phyloP scores from a whole-genome alignment of 2,797 vertebrate species.

The Sorex maritimensis region DNA sequence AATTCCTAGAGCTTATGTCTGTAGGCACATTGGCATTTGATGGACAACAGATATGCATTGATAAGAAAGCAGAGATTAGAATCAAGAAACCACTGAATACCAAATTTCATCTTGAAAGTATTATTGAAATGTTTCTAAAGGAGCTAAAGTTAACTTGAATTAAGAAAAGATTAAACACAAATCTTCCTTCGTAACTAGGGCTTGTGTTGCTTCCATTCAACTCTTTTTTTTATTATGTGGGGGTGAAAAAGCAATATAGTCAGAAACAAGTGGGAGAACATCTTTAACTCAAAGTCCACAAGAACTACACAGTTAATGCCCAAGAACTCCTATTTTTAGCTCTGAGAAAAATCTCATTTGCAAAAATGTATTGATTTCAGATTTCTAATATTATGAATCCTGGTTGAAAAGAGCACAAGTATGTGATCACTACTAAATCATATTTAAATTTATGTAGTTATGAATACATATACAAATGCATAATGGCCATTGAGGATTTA shows the following conservation, averaged over 20 bases:
- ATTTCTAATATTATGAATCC: not conserved
- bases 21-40: slow-evolving; percentile 58
- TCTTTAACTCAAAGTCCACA: not conserved
- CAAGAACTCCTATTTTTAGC: not conserved
- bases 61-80: slow-evolving; percentile 63
- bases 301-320: not conserved
- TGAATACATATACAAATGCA: not conserved
- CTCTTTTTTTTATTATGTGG: not conserved
- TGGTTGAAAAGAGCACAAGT: not conserved
- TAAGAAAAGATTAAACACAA: slow-evolving; percentile 57
- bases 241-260: not conserved
- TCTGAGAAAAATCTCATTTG: not conserved
- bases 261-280: not conserved
- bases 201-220: slow-evolving; percentile 4
- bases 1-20: slow-evolving; percentile 69
- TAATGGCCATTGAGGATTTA: not conserved
- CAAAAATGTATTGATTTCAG: not conserved
- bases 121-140: not conserved
- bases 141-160: slow-evolving; percentile 27
- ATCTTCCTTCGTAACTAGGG: not conserved
- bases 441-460: not conserved
- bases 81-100: slow-evolving; percentile 25
- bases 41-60: slow-evolving; percentile 44
- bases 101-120: slow-evolving; percentile 58
- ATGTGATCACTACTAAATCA: not conserved